Evolutionary conservation across 2,888 invertebrate genomes (phyloP).

Genomic region (Lobophora halterata): DNA sequence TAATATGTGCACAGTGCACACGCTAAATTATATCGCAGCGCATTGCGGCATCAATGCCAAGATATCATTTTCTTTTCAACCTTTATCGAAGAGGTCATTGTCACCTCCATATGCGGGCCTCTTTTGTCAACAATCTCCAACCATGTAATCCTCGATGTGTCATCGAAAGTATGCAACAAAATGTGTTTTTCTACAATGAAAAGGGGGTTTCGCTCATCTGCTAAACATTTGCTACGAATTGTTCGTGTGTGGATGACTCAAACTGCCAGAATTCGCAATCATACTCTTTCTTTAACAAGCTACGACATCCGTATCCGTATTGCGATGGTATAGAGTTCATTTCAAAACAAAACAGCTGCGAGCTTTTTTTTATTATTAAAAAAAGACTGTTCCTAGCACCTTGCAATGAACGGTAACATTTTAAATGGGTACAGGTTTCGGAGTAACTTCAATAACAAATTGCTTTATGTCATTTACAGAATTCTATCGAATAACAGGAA

Average conservation of each 20-base stretch:
- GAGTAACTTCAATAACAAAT: conserved; percentile 1
- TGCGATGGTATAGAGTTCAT: conserved; percentile 1
- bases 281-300: conserved; percentile 10
- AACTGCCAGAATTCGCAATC: conserved; percentile 36
- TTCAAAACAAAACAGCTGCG: background rate
- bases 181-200: conserved; percentile 36
- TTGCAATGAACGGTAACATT: conserved; percentile 8
- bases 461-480: no score
- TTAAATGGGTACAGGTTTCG: conserved; percentile 2
- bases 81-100: conserved; percentile 19
- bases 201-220: conserved; percentile 35
- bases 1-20: background rate
- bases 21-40: background rate
- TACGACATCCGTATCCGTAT: conserved; percentile 1
- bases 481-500: no score
- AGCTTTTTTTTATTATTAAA: no score
- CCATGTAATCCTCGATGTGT: conserved; percentile 31
- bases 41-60: no score
- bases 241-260: conserved; percentile 40
- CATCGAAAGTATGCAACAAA: conserved; percentile 37
- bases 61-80: conserved; percentile 6
- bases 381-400: conserved; percentile 1
- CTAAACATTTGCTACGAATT: conserved; percentile 23
- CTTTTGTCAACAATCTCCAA: conserved; percentile 17
- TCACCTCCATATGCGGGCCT: conserved; percentile 16